Conservation (phyloP, 92 coral and sea anemone species). For the Palythoa grandiflora region DNA sequence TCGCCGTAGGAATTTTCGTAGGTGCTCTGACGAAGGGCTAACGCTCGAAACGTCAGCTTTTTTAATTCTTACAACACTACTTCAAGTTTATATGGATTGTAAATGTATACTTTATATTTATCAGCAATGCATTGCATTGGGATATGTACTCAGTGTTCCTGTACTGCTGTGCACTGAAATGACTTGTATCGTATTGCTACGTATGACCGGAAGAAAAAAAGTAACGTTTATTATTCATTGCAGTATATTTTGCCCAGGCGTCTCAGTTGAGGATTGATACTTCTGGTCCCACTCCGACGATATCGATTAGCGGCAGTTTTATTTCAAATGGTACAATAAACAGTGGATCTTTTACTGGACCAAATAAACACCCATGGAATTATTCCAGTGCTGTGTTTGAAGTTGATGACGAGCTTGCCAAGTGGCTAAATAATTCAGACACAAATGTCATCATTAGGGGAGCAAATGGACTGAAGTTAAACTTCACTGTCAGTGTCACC, state of each 20-base stretch:
- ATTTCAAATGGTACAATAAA: conserved; percentile 33
- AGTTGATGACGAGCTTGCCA: not conserved
- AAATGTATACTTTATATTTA: no score
- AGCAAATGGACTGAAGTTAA: conserved; percentile 66
- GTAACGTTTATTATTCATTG: not conserved
- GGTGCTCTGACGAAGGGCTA: no score
- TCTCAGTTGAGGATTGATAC: not conserved
- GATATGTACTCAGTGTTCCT: no score
- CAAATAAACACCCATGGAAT: conserved; percentile 74
- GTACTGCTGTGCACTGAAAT: no score
- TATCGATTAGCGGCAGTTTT: not conserved
- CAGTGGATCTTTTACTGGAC: conserved; percentile 65
- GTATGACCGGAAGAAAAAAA: no score
- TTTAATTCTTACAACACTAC: no score
- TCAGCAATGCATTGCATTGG: no score
- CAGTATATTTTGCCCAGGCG: not conserved
- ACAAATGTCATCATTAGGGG: conserved; percentile 56
- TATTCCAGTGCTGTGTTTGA: conserved; percentile 73
- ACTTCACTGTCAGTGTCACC: conserved; percentile 53
- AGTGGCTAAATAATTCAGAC: not conserved
- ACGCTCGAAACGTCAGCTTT: no score
- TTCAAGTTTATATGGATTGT: no score
- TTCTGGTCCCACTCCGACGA: not conserved
- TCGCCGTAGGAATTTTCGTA: no score
- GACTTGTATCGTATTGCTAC: no score